These are phyloP conservation scores for Ceratitis capitata DNA, from an alignment of 1,140 invertebrate species.

Conservation along the genomic window DNA sequence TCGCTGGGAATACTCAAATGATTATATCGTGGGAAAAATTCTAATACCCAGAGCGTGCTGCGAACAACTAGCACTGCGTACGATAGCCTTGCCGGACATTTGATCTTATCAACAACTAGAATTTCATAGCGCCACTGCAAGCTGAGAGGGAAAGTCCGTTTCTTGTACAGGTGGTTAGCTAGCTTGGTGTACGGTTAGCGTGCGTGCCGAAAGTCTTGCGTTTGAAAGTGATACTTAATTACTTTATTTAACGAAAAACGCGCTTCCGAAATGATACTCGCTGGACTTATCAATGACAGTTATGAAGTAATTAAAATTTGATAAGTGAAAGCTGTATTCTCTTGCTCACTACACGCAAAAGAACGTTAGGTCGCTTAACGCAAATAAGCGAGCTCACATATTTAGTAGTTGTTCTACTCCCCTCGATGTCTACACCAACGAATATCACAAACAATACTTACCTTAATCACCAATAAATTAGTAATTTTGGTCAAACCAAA, in stretches of 20 bases:
- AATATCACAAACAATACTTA: too few relatives aligned
- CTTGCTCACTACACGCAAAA: too few relatives aligned
- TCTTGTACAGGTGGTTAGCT: background rate
- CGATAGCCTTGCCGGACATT: background rate
- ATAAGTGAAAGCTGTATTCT: too few relatives aligned
- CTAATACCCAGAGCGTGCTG: too few relatives aligned
- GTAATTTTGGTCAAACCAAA: background rate
- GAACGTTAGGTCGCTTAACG: too few relatives aligned
- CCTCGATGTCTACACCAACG: too few relatives aligned
- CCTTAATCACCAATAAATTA: slow-evolving; percentile 21
- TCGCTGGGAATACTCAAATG: background rate
- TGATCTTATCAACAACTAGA: slow-evolving; percentile 14
- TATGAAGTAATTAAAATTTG: too few relatives aligned
- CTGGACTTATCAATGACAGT: background rate
- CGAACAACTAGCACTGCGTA: background rate
- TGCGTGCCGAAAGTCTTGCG: background rate
- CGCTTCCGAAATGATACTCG: background rate
- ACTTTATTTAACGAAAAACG: slow-evolving; percentile 1
- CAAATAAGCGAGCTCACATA: too few relatives aligned
- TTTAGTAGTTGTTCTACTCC: too few relatives aligned
- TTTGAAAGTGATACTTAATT: background rate
- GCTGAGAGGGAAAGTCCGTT: background rate
- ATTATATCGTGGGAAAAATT: background rate
- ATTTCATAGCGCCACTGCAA: background rate
- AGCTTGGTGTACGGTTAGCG: background rate